Conservation (phyloP, 2,888 invertebrate species). For the Drosophila suboccidentalis region DNA sequence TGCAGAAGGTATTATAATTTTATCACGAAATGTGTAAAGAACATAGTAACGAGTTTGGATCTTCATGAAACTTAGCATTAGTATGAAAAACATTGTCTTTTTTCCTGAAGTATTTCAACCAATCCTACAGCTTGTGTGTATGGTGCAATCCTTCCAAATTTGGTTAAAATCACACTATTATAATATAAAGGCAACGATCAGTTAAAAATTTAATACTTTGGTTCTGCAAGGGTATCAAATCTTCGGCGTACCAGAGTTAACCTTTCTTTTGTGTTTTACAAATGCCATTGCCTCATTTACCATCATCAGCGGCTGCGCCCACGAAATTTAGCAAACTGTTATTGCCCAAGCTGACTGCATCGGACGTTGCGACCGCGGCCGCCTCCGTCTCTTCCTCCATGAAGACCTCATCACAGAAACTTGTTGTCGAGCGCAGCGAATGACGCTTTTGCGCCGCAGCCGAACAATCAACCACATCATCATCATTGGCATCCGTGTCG, state of each 20-base stretch:
- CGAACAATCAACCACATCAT: slow-evolving; percentile 51
- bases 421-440: slow-evolving; percentile 82
- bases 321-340: slow-evolving; percentile 56
- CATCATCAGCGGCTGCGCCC: slow-evolving; percentile 62
- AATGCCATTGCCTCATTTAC: slow-evolving; percentile 53
- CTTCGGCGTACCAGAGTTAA: not conserved
- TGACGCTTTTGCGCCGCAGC: slow-evolving; percentile 71
- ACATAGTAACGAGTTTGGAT: too few species aligned
- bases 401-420: slow-evolving; percentile 83
- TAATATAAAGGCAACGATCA: not conserved
- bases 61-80: too few species aligned
- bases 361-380: slow-evolving; percentile 38
- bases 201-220: not conserved
- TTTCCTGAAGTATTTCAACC: not conserved
- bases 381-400: slow-evolving; percentile 62
- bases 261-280: not conserved
- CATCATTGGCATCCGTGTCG: slow-evolving; percentile 56
- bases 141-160: not conserved
- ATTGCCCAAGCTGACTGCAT: slow-evolving; percentile 64
- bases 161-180: not conserved
- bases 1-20: not conserved
- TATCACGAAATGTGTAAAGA: too few species aligned
- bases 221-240: not conserved
- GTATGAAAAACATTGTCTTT: too few species aligned
- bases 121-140: not conserved